Evolutionary conservation across 2,888 invertebrate genomes (phyloP).

Genomic region (Anthophora plumipes): DNA sequence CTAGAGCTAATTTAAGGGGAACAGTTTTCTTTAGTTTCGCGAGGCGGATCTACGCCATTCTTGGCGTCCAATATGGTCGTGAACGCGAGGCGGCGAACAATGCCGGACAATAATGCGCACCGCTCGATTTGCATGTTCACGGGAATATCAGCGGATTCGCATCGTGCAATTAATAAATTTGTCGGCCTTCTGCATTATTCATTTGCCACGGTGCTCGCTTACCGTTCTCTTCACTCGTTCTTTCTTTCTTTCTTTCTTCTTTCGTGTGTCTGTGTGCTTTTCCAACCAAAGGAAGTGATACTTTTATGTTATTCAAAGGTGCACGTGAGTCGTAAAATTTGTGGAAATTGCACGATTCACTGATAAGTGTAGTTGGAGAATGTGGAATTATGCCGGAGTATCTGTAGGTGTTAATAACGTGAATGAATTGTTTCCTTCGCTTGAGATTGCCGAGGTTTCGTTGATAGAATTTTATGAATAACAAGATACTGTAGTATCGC

Average conservation of each 20-base stretch:
- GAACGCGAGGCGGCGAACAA: constrained; percentile 65
- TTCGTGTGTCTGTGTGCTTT: neutral
- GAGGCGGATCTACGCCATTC: constrained; percentile 61
- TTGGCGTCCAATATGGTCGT: constrained; percentile 60
- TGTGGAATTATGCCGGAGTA: too few relatives aligned
- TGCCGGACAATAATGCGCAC: constrained; percentile 66
- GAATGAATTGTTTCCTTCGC: neutral
- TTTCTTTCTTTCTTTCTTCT: neutral
- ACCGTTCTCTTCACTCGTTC: constrained; percentile 14
- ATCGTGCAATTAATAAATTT: constrained; percentile 77
- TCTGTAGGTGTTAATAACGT: too few relatives aligned
- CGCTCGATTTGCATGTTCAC: constrained; percentile 69
- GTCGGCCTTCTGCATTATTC: constrained; percentile 71
- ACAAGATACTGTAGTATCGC: too few relatives aligned
- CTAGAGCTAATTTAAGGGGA: constrained; percentile 62
- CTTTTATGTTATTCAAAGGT: neutral
- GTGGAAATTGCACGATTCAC: neutral
- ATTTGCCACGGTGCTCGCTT: constrained; percentile 50
- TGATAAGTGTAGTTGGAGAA: neutral
- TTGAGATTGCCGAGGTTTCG: neutral
- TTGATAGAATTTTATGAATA: neutral
- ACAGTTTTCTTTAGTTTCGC: constrained; percentile 58
- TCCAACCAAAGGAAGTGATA: neutral
- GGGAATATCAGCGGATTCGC: constrained; percentile 69
- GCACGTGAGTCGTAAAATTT: neutral